Conservation (phyloP, 2,888 invertebrate species). For the Lottia scabra region DNA sequence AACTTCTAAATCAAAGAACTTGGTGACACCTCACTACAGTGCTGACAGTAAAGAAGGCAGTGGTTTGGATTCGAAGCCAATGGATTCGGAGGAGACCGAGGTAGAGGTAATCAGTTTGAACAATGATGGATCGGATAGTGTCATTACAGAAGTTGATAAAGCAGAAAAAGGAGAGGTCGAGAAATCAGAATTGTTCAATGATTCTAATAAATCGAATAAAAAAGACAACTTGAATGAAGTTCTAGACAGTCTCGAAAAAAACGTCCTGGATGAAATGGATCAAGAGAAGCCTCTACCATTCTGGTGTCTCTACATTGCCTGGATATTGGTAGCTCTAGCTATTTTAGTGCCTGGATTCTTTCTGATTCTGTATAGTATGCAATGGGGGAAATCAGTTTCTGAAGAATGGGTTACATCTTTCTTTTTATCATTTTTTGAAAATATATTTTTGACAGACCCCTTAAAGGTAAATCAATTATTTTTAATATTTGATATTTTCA, state of each 20-base stretch:
- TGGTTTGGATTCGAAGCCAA: no score
- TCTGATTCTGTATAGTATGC: slow-evolving; percentile 68
- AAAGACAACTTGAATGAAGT: not conserved
- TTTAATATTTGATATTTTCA: not conserved
- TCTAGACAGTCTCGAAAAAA: not conserved
- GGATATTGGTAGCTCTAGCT: slow-evolving; percentile 57
- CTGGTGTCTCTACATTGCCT: slow-evolving; percentile 48
- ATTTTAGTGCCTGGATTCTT: slow-evolving; percentile 65
- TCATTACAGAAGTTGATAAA: not conserved
- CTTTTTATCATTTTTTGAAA: slow-evolving; percentile 64
- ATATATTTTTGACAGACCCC: slow-evolving; percentile 67
- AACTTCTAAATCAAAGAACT: not conserved
- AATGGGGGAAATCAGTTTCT: slow-evolving; percentile 69
- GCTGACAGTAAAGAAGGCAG: not conserved
- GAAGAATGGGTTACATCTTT: slow-evolving; percentile 69
- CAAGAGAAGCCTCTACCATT: slow-evolving; percentile 29
- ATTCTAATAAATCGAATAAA: not conserved
- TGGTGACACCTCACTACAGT: not conserved
- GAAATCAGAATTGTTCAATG: no score
- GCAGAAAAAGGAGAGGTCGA: no score
- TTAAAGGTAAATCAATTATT: slow-evolving; percentile 56
- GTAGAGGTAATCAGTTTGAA: not conserved
- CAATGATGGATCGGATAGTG: not conserved
- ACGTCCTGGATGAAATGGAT: not conserved
- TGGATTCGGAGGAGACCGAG: not conserved